A percentile compares a stretch with the other conserved stretches of the same genome.
phyloP scores from a whole-genome alignment of 2,797 vertebrate genomes.

The Denticeps clupeoides region DNA sequence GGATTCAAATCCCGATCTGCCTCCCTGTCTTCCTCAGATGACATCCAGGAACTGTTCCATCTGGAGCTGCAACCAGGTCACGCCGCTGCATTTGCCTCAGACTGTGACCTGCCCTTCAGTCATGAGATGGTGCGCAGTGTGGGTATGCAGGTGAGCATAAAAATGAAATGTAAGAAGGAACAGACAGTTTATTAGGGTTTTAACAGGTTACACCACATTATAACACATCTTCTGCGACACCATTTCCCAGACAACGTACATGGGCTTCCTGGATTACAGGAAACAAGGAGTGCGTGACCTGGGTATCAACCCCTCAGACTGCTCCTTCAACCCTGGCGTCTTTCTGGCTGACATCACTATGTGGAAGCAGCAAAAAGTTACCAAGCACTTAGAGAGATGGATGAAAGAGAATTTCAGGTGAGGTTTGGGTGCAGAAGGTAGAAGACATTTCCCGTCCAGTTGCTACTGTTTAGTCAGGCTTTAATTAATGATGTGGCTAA shows the following conservation, averaged over 20 bases:
- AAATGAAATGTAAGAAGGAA: no score
- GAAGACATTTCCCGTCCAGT: no score
- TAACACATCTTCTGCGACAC: conserved; percentile 27
- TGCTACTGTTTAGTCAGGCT: no score
- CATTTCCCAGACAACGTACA: conserved; percentile 77
- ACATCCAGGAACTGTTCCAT: conserved; percentile 78
- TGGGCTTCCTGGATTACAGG: conserved; percentile 94
- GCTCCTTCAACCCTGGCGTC: conserved; percentile 93
- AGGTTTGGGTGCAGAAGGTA: neutral
- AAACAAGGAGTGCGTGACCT: conserved; percentile 78
- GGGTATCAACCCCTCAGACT: conserved; percentile 85
- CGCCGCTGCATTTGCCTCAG: conserved; percentile 85
- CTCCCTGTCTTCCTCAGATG: conserved; percentile 54
- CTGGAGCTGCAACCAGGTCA: conserved; percentile 74
- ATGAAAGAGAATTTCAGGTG: conserved; percentile 85
- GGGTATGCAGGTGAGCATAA: conserved; percentile 80
- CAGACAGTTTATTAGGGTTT: no score
- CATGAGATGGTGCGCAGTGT: conserved; percentile 81
- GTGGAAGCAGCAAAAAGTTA: conserved; percentile 88
- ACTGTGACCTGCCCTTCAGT: conserved; percentile 83
- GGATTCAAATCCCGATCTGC: neutral
- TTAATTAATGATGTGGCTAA: no score
- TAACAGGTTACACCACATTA: no score
- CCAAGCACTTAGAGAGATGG: conserved; percentile 89
- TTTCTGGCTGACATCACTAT: conserved; percentile 82